These are phyloP conservation scores for Samia ricini DNA, from an alignment of 1,140 invertebrate species.

Conservation along the genomic window DNA sequence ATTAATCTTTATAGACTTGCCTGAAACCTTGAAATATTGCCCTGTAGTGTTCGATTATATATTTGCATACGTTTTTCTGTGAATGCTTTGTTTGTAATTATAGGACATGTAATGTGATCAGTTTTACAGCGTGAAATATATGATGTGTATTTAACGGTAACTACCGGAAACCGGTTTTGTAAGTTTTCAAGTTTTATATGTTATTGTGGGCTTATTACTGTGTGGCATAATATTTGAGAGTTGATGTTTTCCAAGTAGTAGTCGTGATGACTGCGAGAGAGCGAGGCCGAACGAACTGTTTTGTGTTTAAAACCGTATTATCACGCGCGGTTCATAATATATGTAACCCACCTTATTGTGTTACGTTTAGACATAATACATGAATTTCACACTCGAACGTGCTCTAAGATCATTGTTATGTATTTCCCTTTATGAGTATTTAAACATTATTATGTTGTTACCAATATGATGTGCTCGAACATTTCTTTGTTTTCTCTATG, in stretches of 20 bases:
- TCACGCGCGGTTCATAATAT: constrained; percentile 44
- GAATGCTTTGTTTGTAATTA: too few relatives aligned
- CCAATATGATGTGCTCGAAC: too few relatives aligned
- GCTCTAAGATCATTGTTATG: constrained; percentile 5
- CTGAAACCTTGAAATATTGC: neutral
- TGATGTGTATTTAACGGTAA: neutral
- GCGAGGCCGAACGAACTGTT: constrained; percentile 49
- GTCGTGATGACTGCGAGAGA: constrained; percentile 43
- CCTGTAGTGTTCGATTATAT: neutral
- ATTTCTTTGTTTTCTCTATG: too few relatives aligned
- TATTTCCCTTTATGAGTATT: too few relatives aligned
- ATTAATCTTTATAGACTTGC: neutral
- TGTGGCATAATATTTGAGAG: neutral
- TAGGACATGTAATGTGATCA: too few relatives aligned
- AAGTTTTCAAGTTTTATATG: neutral
- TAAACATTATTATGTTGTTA: too few relatives aligned
- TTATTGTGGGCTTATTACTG: neutral
- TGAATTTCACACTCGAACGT: constrained; percentile 56
- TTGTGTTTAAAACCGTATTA: constrained; percentile 44
- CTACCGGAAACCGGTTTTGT: too few relatives aligned
- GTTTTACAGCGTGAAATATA: neutral
- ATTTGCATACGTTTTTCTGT: neutral
- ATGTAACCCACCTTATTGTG: constrained; percentile 43
- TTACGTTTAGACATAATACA: constrained; percentile 43
- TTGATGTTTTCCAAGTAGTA: constrained; percentile 16